A percentile compares a stretch with the other conserved stretches of the same genome.
Conservation (phyloP, 1,140 invertebrate species). For the Chymomyza costata region DNA sequence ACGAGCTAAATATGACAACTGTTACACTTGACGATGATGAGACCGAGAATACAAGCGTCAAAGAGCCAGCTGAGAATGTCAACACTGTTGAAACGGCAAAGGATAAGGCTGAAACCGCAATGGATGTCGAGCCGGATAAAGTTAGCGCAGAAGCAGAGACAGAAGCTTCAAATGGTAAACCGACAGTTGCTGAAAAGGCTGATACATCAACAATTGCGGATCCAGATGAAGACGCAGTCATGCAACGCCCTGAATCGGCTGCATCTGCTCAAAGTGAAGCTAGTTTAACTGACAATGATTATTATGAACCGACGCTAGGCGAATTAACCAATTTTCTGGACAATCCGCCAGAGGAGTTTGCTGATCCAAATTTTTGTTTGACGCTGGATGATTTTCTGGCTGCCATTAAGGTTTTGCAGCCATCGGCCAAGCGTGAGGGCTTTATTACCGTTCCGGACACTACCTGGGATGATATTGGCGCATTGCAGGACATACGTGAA, state of each 20-base stretch:
- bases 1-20: slow-evolving; percentile 60
- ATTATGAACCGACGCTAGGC: slow-evolving; percentile 57
- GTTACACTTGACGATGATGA: slow-evolving; percentile 68
- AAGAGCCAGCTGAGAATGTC: not conserved
- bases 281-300: no score
- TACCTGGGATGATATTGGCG: slow-evolving; percentile 98
- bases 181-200: slow-evolving; percentile 5
- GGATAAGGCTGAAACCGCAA: not conserved
- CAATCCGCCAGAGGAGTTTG: slow-evolving; percentile 61
- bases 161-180: slow-evolving; percentile 34
- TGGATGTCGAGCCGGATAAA: not conserved
- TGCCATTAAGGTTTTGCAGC: slow-evolving; percentile 89
- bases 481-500: slow-evolving; percentile 89
- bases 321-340: slow-evolving; percentile 78
- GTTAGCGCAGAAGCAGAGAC: slow-evolving; percentile 18
- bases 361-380: slow-evolving; percentile 78
- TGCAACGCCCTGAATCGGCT: not conserved
- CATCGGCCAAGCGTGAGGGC: slow-evolving; percentile 97
- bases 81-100: slow-evolving; percentile 3
- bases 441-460: slow-evolving; percentile 98
- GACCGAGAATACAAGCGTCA: slow-evolving; percentile 1
- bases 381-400: slow-evolving; percentile 85
- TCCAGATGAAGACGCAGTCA: not conserved
- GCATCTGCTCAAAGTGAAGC: no score
- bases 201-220: slow-evolving; percentile 4